Evolutionary conservation across 2,113 vertebrate genomes (phyloP).

Genomic region (Trematocara variabile): DNA sequence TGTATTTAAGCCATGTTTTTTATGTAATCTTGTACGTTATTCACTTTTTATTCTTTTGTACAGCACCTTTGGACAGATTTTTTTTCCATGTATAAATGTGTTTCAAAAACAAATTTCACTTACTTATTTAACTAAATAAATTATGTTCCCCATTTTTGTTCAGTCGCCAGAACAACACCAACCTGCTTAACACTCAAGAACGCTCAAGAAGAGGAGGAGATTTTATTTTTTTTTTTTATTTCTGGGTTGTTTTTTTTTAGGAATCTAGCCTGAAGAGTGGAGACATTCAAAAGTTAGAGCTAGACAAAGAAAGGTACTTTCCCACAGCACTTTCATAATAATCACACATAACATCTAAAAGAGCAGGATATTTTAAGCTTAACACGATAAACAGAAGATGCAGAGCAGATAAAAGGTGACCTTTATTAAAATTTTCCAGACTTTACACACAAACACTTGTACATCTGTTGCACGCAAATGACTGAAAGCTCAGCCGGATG

Average conservation of each 20-base stretch:
- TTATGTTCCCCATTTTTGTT: neutral
- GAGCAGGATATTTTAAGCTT: neutral
- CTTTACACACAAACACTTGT: neutral
- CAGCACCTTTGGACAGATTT: neutral
- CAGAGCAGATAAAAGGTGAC: neutral
- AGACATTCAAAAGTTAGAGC: neutral
- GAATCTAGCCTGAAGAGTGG: neutral
- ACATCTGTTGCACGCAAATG: neutral
- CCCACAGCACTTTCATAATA: neutral
- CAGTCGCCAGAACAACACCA: neutral
- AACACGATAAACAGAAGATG: neutral
- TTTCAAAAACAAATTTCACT: neutral
- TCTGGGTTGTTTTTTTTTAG: neutral
- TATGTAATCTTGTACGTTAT: neutral
- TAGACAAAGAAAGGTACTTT: neutral
- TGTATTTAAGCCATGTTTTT: neutral
- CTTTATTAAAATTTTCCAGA: neutral
- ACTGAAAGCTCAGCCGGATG: neutral
- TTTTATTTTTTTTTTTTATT: neutral
- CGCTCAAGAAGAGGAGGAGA: neutral
- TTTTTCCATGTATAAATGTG: neutral
- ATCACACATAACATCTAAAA: neutral
- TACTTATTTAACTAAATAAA: neutral
- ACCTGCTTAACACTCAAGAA: neutral
- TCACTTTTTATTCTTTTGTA: neutral